These are phyloP conservation scores for Neostethus bicornis DNA, from an alignment of 2,797 vertebrate species.

Conservation along the genomic window DNA sequence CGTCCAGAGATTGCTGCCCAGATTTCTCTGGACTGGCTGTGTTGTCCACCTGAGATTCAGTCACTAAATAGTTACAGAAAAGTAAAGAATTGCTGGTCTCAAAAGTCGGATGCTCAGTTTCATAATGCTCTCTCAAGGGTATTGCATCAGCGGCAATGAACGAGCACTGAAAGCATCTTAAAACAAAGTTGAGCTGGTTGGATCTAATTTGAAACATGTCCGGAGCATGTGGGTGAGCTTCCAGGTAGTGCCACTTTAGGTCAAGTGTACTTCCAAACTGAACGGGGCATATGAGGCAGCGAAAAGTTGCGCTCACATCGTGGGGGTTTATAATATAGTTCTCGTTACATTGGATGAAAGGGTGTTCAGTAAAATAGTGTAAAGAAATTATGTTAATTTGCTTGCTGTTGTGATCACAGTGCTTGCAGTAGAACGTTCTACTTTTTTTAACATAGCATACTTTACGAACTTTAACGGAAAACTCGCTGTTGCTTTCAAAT, in stretches of 20 bases:
- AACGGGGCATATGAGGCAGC: conserved; percentile 90
- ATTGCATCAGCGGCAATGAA: conserved; percentile 80
- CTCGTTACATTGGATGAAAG: conserved; percentile 84
- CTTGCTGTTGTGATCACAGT: conserved; percentile 87
- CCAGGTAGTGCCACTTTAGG: conserved; percentile 84
- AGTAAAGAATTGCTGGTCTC: conserved; percentile 87
- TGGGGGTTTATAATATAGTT: conserved; percentile 85
- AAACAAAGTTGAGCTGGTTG: conserved; percentile 82
- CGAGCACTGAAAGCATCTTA: conserved; percentile 87
- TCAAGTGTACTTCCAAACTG: conserved; percentile 84
- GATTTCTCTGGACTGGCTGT: conserved; percentile 78
- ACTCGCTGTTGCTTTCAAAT: conserved; percentile 70
- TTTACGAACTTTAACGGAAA: conserved; percentile 86
- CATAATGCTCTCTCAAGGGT: conserved; percentile 87
- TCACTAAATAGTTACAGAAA: conserved; percentile 84
- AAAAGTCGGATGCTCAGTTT: conserved; percentile 84
- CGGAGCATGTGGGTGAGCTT: conserved; percentile 86
- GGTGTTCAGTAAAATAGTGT: conserved; percentile 89
- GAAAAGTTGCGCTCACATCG: conserved; percentile 85
- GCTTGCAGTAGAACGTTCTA: conserved; percentile 87
- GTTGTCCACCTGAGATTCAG: conserved; percentile 76
- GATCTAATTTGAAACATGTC: conserved; percentile 79
- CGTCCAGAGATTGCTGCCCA: conserved; percentile 74
- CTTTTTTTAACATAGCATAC: too few relatives aligned
- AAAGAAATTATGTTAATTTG: conserved; percentile 79